A percentile compares a stretch with the other conserved stretches of the same genome.
These are phyloP conservation scores for Astreopora myriophthalma DNA, from an alignment of 64 coral and sea anemone species.

Conservation along the genomic window DNA sequence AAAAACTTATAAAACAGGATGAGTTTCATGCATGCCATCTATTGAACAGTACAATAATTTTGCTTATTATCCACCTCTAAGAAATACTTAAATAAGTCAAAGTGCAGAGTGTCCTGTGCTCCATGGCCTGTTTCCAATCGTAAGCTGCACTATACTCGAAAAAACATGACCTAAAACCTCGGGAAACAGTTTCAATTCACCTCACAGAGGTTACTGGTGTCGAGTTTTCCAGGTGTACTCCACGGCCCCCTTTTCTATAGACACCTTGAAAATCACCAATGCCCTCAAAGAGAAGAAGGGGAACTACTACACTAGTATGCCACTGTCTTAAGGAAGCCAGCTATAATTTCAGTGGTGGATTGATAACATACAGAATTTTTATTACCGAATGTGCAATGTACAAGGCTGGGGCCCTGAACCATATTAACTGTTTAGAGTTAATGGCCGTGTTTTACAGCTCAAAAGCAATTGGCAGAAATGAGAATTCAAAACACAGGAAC, in stretches of 20 bases:
- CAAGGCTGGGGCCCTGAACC: background rate
- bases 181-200: no score
- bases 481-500: slow-evolving; percentile 62
- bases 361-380: slow-evolving; percentile 22
- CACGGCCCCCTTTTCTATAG: no score
- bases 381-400: slow-evolving; percentile 23
- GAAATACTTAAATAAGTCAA: no score
- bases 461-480: no score
- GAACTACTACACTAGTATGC: slow-evolving; percentile 3
- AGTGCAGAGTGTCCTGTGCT: no score
- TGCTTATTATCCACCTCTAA: no score
- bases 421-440: slow-evolving; percentile 45
- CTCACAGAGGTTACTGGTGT: slow-evolving; percentile 50
- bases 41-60: no score
- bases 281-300: slow-evolving; percentile 12
- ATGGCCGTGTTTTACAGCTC: slow-evolving; percentile 29
- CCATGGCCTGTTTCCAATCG: no score
- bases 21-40: no score
- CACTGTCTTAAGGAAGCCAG: background rate
- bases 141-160: no score
- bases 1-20: no score
- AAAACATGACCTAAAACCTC: no score
- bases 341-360: slow-evolving; percentile 40
- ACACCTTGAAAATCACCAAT: slow-evolving; percentile 56
- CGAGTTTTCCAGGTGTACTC: slow-evolving; percentile 63